Base-by-base conservation (phyloP, 2,888 invertebrate species). In the Automeris io region DNA sequence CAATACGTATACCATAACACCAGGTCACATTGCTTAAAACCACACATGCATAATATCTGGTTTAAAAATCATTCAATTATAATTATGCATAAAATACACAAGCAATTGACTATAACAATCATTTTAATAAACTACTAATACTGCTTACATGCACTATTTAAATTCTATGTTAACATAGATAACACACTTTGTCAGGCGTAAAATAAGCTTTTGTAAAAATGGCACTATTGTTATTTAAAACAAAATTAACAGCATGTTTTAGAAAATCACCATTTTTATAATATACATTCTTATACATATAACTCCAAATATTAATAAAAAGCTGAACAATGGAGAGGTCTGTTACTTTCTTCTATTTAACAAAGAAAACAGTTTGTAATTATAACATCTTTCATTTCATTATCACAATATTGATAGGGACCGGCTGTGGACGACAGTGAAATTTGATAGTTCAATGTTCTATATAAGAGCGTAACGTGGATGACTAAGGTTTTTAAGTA, bases 131-230 rank as follows among this genome's bases (percentile, higher is more conserved):
- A 60, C 70, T 70, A 62, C 69, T 80, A 81, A 79, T 80, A 80
- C 80, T 80, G 78, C 74, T 74, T 57, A 63, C 80, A 74, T 79
- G 76, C 78, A 70, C 54, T 57, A 61, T 59, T 57, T 51, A 49
- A 59, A 70, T 60, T 72, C 73, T 74, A 78, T 76, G 64, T 76
- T 68, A 55, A 74, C 66, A 77, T 73, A 73, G 71, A 73, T 70
- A 75, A 76, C 69, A 69, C 61, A 46, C 51, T 54, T 54, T 49
- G 46, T 56, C 34, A 26, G 16, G 16, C 29, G 33, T 34, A 29
- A 39, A 22, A 21, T 16, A 16, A 29, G 16, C 8, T 16, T 29
- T 29, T 29, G 22, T 25, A 33, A 25, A 26, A 56, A 70, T 63
- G 65, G 69, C 61, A 69, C 61, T 57, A 54, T 43, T 41, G 53